Evolutionary conservation across 2,888 invertebrate genomes (phyloP).

Genomic region (Folsomia manolachei): DNA sequence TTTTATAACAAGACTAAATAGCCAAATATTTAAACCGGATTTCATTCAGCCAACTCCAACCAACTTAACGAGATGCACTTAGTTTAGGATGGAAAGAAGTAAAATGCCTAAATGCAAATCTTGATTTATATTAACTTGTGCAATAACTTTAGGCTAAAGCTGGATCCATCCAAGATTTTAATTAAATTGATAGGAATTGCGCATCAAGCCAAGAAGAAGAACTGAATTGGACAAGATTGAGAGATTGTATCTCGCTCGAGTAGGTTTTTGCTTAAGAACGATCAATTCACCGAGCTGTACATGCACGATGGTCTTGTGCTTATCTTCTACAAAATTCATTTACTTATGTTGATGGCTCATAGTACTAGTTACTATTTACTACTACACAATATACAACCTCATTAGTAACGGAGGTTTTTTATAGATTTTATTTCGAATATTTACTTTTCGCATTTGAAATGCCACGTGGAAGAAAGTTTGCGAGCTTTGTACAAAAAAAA

Average conservation of each 20-base stretch:
- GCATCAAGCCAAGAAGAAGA: not conserved
- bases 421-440: not conserved
- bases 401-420: not conserved
- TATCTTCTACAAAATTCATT: too few relatives aligned
- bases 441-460: not conserved
- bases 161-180: conserved; percentile 8
- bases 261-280: too few relatives aligned
- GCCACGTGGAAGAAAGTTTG: not conserved
- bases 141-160: not conserved
- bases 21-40: too few relatives aligned
- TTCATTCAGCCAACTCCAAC: too few relatives aligned
- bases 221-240: conserved; percentile 1
- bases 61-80: too few relatives aligned
- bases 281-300: too few relatives aligned
- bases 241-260: not conserved
- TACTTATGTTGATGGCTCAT: too few relatives aligned
- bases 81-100: too few relatives aligned
- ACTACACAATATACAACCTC: too few relatives aligned
- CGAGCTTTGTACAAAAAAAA: not conserved
- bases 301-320: not conserved
- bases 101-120: not conserved
- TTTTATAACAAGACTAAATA: too few relatives aligned
- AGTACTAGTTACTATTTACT: too few relatives aligned
- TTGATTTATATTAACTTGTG: not conserved
- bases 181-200: conserved; percentile 19